A percentile compares a stretch with the other conserved stretches of the same genome.
Evolutionary conservation across 2,888 invertebrate genomes (phyloP).

Genomic region (Lasioglossum calceatum): DNA sequence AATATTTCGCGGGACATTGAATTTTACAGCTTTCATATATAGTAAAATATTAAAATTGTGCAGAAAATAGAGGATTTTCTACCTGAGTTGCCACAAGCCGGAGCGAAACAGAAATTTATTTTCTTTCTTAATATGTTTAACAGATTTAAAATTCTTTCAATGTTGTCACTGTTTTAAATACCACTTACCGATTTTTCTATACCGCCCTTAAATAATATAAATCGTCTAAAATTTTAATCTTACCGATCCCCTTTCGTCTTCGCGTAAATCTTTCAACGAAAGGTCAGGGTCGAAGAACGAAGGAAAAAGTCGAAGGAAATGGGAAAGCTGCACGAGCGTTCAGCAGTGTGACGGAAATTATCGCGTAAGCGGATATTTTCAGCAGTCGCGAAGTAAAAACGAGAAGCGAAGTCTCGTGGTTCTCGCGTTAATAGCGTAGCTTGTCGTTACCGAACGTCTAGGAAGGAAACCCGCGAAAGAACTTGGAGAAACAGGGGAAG

Average conservation of each 20-base stretch:
- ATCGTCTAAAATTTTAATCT: background rate
- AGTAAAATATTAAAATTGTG: background rate
- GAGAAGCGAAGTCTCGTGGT: conserved; percentile 28
- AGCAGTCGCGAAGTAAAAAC: conserved; percentile 41
- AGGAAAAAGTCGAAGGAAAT: no score
- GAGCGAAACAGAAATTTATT: background rate
- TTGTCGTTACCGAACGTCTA: conserved; percentile 25
- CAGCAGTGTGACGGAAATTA: conserved; percentile 54
- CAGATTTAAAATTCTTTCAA: background rate
- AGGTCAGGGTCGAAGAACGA: conserved; percentile 24
- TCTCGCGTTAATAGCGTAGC: conserved; percentile 57
- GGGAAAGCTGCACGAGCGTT: background rate
- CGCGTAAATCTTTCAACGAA: background rate
- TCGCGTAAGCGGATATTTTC: conserved; percentile 63
- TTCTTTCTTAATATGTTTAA: background rate
- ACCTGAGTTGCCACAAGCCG: background rate
- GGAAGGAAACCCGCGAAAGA: background rate
- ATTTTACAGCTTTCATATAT: no score
- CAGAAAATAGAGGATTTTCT: background rate
- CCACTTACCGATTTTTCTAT: no score
- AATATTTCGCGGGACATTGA: background rate
- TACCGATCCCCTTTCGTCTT: background rate
- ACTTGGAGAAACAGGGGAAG: background rate
- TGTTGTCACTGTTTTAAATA: background rate
- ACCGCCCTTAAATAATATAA: no score